Evolutionary conservation across 2,797 vertebrate genomes (phyloP).

Genomic region (Cichlasoma orientale): DNA sequence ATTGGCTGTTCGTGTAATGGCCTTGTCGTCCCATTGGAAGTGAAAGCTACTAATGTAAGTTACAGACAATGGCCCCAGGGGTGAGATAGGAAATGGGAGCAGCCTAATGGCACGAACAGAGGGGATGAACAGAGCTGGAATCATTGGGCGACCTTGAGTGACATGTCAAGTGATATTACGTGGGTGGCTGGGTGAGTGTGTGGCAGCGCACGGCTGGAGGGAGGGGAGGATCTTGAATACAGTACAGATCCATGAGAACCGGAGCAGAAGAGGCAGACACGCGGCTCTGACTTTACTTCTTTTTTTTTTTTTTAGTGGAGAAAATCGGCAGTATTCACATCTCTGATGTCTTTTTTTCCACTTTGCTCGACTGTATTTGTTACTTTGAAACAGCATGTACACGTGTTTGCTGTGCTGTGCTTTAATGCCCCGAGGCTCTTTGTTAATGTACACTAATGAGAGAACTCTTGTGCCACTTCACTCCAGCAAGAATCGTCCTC

Average conservation of each 20-base stretch:
- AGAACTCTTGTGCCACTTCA: conserved; percentile 21
- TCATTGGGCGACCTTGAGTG: conserved; percentile 83
- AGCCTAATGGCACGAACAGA: conserved; percentile 78
- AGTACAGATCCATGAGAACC: conserved; percentile 41
- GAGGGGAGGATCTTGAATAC: conserved; percentile 19
- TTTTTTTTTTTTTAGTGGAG: conserved; percentile 13
- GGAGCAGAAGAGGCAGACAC: not conserved
- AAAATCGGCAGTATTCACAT: not conserved
- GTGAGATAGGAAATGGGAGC: conserved; percentile 75
- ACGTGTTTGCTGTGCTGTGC: conserved; percentile 4
- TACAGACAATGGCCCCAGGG: conserved; percentile 74
- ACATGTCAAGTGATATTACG: conserved; percentile 81
- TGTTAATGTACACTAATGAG: conserved; percentile 45
- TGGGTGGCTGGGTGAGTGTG: conserved; percentile 73
- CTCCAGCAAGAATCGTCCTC: conserved; percentile 15
- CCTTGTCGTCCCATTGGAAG: conserved; percentile 66
- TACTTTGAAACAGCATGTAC: not conserved
- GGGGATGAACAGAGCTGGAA: conserved; percentile 72
- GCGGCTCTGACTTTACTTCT: conserved; percentile 29
- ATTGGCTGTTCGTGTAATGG: conserved; percentile 77
- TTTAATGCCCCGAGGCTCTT: conserved; percentile 26
- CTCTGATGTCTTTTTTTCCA: conserved; percentile 8
- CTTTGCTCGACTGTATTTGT: conserved; percentile 27
- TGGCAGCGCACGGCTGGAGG: conserved; percentile 19
- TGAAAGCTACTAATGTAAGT: conserved; percentile 79